Evolutionary conservation across 2,888 invertebrate genomes (phyloP), one percentile per base, ranked within the genome.

Genomic region (Trachelus iudaicus): DNA sequence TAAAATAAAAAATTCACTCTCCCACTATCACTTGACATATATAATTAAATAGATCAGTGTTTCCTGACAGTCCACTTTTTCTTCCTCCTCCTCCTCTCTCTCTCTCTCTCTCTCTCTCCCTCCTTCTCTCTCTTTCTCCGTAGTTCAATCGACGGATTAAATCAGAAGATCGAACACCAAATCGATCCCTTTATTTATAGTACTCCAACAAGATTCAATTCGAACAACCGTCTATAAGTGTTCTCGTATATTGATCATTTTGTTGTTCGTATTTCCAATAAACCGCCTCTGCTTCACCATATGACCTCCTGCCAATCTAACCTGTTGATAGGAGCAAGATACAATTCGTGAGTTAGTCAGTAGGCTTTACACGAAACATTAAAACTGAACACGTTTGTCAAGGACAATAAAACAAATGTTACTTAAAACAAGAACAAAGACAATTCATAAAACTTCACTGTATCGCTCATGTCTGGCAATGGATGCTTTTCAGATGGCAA

Each of bases 271-370:
- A 76, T 90, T 90, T 37, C 89, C 90, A 81, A 90, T 90, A 79
- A 90, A 90, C 83, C 90, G 83, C 86, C 90, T 89, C 87, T 89
- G 90, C 87, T 90, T 90, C 87, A 89, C 87, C 89, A 89, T 89
- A 84, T 88, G 89, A 79, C 90, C 88, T 74, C 84, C 85, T 82
- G 87, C 79, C 86, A 85, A 88, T 84, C 88, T 86, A 89, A 88
- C 85, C 90, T 90, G 83, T 71, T 33, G 69, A 33, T 33, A 33
- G 30, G 30, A 69, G 30, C 40, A 40, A 40, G 40, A 40, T 15
- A 69, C 33, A 23, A 69, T 30, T n/a, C 69, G 3, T 69, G 4
- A 69, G 11, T 40, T 40, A 40, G 40, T 6, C 31, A 69, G 40
- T 1, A 40, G 40, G 6, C n/a, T 40, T 40, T 40, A 40, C 15